Evolutionary conservation across 2,888 invertebrate species (phyloP).

Genomic region (Acanthopleura granulata): DNA sequence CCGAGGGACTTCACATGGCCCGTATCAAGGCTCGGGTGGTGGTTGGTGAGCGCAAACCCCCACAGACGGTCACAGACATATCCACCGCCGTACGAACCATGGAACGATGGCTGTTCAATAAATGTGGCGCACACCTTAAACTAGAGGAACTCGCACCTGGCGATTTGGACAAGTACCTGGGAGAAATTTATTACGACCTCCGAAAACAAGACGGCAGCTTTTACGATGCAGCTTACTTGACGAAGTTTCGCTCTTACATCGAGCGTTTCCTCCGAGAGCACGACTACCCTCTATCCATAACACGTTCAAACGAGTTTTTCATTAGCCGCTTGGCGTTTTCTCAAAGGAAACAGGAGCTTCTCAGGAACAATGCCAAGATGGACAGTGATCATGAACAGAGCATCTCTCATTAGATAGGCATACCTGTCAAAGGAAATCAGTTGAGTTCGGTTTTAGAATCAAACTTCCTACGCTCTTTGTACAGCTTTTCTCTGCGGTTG

Average conservation of each 20-base stretch:
- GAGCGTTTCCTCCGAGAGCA: constrained; percentile 7
- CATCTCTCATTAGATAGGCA: too few species aligned
- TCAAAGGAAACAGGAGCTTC: neutral
- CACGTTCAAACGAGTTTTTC: neutral
- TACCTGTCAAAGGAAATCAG: too few species aligned
- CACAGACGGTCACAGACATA: neutral
- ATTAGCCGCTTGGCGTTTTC: neutral
- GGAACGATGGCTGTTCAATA: neutral
- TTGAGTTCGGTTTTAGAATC: too few species aligned
- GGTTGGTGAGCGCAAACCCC: neutral
- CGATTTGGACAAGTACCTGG: neutral
- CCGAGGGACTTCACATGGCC: too few species aligned
- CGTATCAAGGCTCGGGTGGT: neutral
- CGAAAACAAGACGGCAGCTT: neutral
- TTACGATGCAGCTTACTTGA: neutral
- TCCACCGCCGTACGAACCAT: neutral
- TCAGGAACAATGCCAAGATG: neutral
- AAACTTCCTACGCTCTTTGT: too few species aligned
- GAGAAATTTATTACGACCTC: neutral
- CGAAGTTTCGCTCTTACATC: neutral
- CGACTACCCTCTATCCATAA: neutral
- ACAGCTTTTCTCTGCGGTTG: too few species aligned
- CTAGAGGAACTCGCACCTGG: neutral
- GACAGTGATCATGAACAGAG: too few species aligned
- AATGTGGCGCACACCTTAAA: neutral